phyloP scores from a whole-genome alignment of 2,113 vertebrate species.

The Isurus oxyrinchus region DNA sequence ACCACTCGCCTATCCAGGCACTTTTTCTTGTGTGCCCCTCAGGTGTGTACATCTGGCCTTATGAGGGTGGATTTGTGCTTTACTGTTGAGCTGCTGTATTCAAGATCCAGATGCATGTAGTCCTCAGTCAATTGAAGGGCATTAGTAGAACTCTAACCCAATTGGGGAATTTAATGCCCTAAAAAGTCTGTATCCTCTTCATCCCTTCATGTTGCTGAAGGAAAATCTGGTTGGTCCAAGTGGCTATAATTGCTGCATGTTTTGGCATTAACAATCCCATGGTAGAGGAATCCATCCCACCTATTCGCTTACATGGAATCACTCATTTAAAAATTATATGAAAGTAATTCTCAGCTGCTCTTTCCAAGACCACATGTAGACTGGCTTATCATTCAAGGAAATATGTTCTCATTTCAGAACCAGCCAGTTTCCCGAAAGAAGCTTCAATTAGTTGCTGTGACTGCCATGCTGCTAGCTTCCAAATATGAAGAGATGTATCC shows the following conservation, averaged over 20 bases:
- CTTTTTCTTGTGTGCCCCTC: too few species aligned
- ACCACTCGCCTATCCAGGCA: background rate
- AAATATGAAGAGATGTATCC: conserved; percentile 87
- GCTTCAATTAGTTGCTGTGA: conserved; percentile 83
- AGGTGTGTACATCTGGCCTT: too few species aligned
- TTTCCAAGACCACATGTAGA: background rate
- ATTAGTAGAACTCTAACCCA: background rate
- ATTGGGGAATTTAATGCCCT: background rate
- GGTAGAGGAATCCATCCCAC: too few species aligned
- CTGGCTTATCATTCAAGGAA: background rate
- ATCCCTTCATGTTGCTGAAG: background rate
- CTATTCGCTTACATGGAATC: too few species aligned
- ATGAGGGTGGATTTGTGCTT: background rate
- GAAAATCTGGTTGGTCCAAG: background rate
- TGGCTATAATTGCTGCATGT: background rate
- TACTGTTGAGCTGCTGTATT: background rate
- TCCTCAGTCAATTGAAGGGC: background rate
- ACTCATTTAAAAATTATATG: too few species aligned
- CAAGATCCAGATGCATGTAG: too few species aligned
- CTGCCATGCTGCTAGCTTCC: conserved; percentile 78
- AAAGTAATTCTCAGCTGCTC: background rate
- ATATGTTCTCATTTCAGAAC: conserved; percentile 50
- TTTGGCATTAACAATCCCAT: background rate
- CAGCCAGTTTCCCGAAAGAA: conserved; percentile 72
- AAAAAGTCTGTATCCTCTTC: too few species aligned